phyloP scores from a whole-genome alignment of 2,888 invertebrate species.

The Drosophila heteroneura region DNA sequence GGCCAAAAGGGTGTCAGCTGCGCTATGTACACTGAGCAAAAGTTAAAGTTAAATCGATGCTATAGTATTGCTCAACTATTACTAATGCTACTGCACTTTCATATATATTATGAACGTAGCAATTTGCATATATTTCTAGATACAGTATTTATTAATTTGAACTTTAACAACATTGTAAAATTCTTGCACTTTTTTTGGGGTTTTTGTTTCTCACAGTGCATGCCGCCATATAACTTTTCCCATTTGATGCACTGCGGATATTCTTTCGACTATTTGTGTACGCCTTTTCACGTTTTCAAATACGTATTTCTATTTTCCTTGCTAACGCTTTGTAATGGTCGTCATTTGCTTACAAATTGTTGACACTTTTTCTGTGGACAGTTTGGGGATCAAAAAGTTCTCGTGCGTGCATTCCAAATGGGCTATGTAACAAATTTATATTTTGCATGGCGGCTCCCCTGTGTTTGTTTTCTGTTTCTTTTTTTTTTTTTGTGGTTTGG shows the following conservation, averaged over 20 bases:
- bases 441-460: conserved; percentile 32
- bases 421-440: conserved; percentile 48
- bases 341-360: conserved; percentile 74
- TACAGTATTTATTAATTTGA: too few species aligned
- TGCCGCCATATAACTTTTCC: conserved; percentile 1
- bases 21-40: conserved; percentile 27
- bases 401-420: conserved; percentile 70
- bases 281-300: conserved; percentile 46
- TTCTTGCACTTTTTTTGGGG: background rate
- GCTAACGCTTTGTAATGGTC: conserved; percentile 60
- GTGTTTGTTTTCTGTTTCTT: background rate
- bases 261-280: conserved; percentile 18
- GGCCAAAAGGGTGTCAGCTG: conserved; percentile 46
- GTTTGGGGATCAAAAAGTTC: conserved; percentile 46
- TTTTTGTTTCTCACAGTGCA: conserved; percentile 29
- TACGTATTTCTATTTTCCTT: conserved; percentile 38
- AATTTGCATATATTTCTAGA: too few species aligned
- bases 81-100: too few species aligned
- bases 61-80: background rate
- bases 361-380: conserved; percentile 64
- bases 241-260: conserved; percentile 44
- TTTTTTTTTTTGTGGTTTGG: background rate
- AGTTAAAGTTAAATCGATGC: background rate
- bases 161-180: too few species aligned
- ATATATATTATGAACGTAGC: too few species aligned